These are phyloP conservation scores for Ectobius pallidus DNA, from an alignment of 2,888 invertebrate genomes.

Conservation along the genomic window DNA sequence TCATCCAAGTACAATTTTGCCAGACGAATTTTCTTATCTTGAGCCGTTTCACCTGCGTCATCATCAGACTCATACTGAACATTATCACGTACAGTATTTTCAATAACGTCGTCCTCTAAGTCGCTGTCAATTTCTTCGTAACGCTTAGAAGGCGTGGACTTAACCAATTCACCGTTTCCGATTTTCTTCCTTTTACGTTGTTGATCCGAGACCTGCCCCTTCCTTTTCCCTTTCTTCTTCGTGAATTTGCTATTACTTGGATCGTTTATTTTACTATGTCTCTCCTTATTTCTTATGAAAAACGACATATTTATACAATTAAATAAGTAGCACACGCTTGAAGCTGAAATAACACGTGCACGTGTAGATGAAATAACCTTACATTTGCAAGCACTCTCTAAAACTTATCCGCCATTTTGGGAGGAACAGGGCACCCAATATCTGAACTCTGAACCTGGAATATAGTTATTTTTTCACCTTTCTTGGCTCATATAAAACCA, in stretches of 20 bases:
- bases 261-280: constrained; percentile 6
- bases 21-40: constrained; percentile 87
- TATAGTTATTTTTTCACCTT: too few species aligned
- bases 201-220: not conserved
- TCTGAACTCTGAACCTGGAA: too few species aligned
- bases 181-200: constrained; percentile 38
- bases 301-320: constrained; percentile 35
- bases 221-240: constrained; percentile 20
- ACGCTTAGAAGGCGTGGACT: not conserved
- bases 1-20: constrained; percentile 90
- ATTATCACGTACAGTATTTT: constrained; percentile 45
- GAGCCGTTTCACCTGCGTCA: constrained; percentile 71
- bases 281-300: constrained; percentile 31
- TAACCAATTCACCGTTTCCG: not conserved
- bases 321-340: not conserved
- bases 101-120: constrained; percentile 62
- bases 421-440: too few species aligned
- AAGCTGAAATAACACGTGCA: too few species aligned
- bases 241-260: not conserved
- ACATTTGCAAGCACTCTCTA: too few species aligned
- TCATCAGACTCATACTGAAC: constrained; percentile 46
- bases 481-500: too few species aligned
- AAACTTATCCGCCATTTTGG: too few species aligned
- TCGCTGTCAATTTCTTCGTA: constrained; percentile 54
- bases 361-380: too few species aligned